Conservation (phyloP, 2,888 invertebrate species). For the Phorcus lineatus region DNA sequence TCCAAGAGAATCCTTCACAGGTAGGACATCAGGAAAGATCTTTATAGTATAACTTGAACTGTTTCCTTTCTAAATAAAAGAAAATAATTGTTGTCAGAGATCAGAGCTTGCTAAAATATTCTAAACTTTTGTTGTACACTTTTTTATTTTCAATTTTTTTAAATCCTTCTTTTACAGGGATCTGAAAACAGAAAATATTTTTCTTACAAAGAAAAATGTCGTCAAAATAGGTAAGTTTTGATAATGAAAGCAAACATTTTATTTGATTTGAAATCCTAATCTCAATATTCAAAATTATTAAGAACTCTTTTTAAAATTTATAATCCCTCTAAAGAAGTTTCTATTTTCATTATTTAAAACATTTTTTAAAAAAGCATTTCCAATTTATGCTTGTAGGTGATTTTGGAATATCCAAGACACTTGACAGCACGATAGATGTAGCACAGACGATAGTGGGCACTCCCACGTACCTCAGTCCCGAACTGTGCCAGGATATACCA, state of each 20-base stretch:
- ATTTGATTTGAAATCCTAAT: too few relatives aligned
- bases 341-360: too few relatives aligned
- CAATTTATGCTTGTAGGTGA: conserved; percentile 64
- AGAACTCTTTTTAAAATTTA: too few relatives aligned
- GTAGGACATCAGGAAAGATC: conserved; percentile 40
- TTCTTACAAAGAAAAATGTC: conserved; percentile 71
- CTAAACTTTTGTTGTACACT: neutral
- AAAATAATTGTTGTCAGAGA: too few relatives aligned
- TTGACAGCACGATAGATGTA: conserved; percentile 71
- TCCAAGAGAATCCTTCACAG: conserved; percentile 72
- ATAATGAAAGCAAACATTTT: too few relatives aligned
- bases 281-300: too few relatives aligned
- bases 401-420: conserved; percentile 73
- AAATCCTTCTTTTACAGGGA: conserved; percentile 60
- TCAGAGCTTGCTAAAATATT: too few relatives aligned
- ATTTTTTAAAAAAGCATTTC: neutral
- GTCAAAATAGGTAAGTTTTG: conserved; percentile 67
- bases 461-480: conserved; percentile 74
- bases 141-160: neutral
- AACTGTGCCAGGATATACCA: conserved; percentile 73
- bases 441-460: conserved; percentile 74
- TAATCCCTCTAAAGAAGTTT: too few relatives aligned
- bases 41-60: too few relatives aligned
- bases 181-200: conserved; percentile 73
- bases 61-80: too few relatives aligned